Percentiles rank a stretch among this genome's conserved stretches.
These are phyloP conservation scores for Drosophila chauvacae DNA, from an alignment of 1,140 invertebrate species.

Conservation along the genomic window DNA sequence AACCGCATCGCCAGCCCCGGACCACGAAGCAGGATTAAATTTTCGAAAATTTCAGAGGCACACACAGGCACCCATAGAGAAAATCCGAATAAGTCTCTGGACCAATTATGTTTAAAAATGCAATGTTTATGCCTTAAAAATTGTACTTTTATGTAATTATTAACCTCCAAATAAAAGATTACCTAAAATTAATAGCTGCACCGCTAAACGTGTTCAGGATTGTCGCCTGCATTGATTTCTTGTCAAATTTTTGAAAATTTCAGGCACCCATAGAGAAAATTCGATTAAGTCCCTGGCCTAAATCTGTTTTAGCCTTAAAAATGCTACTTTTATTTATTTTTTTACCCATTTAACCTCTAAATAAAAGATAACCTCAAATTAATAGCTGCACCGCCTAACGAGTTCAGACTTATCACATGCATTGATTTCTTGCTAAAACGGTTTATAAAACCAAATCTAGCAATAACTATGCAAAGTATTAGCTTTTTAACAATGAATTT, in stretches of 20 bases:
- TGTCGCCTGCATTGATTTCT: background rate
- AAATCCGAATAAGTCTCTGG: background rate
- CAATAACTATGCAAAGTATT: background rate
- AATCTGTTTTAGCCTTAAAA: no score
- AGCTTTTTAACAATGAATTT: background rate
- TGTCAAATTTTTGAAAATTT: background rate
- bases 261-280: no score
- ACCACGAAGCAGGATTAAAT: background rate
- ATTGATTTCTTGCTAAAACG: background rate
- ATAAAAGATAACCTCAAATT: background rate
- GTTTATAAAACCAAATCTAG: background rate
- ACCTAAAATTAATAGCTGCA: background rate
- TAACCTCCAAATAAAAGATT: background rate
- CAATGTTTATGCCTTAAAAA: background rate
- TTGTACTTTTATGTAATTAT: background rate
- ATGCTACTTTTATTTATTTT: no score
- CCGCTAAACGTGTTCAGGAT: no score
- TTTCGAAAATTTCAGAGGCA: slow-evolving; percentile 2
- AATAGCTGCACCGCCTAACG: background rate
- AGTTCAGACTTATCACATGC: background rate
- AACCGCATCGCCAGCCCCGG: background rate
- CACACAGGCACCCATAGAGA: background rate
- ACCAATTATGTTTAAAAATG: background rate
- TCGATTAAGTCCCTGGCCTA: no score
- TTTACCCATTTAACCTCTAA: background rate